phyloP scores from a whole-genome alignment of 2,888 invertebrate genomes.

The Tipula unca region DNA sequence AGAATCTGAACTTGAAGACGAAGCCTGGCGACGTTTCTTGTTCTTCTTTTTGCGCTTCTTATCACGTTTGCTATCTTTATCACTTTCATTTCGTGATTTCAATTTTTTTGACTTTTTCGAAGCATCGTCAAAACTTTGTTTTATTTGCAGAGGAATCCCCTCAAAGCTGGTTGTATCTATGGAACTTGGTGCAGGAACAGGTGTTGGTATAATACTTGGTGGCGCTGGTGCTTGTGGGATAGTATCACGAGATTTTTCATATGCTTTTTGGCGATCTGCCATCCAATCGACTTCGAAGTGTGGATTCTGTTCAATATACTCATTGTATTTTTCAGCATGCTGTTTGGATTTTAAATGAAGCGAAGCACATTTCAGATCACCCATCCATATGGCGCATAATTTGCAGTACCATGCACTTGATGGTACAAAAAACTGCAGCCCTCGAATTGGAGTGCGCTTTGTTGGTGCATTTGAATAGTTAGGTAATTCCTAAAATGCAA shows the following conservation, averaged over 20 bases:
- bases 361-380: slow-evolving; percentile 80
- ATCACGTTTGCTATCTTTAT: slow-evolving; percentile 38
- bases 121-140: slow-evolving; percentile 24
- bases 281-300: slow-evolving; percentile 85
- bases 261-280: slow-evolving; percentile 67
- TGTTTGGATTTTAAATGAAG: slow-evolving; percentile 71
- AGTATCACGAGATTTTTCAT: slow-evolving; percentile 39
- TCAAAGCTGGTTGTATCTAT: slow-evolving; percentile 26
- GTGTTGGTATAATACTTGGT: slow-evolving; percentile 31
- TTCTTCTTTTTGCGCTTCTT: slow-evolving; percentile 46
- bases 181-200: slow-evolving; percentile 27
- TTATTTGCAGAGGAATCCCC: slow-evolving; percentile 26
- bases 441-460: slow-evolving; percentile 75
- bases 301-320: slow-evolving; percentile 71
- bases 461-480: slow-evolving; percentile 60
- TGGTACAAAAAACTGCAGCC: slow-evolving; percentile 79
- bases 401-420: slow-evolving; percentile 87
- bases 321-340: slow-evolving; percentile 73
- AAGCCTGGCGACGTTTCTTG: slow-evolving; percentile 40
- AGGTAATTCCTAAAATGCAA: slow-evolving; percentile 49
- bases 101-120: slow-evolving; percentile 44
- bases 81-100: slow-evolving; percentile 20
- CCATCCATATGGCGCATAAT: slow-evolving; percentile 79
- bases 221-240: slow-evolving; percentile 35
- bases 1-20: slow-evolving; percentile 28